Evolutionary conservation across 2,113 vertebrate genomes (phyloP).

Genomic region (Marcusenius ussheri): DNA sequence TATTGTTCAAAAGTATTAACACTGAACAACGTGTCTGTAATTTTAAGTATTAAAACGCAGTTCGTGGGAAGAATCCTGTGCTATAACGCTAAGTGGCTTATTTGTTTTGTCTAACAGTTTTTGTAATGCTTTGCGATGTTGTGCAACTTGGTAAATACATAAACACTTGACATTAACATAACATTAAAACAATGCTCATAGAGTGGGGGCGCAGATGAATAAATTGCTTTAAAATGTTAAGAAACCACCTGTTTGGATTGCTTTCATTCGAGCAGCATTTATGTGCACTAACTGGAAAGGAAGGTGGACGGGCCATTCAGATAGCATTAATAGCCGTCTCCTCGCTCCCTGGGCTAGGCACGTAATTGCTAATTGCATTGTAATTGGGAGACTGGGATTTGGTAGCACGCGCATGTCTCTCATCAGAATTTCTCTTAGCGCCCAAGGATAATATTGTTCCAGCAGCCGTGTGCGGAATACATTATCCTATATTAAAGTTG

Average conservation of each 20-base stretch:
- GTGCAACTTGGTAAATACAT: constrained; percentile 23
- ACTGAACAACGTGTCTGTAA: not conserved
- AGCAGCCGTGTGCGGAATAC: constrained; percentile 82
- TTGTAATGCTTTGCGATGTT: constrained; percentile 15
- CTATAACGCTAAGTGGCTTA: not conserved
- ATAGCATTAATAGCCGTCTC: constrained; percentile 49
- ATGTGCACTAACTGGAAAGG: constrained; percentile 41
- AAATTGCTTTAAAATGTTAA: constrained; percentile 21
- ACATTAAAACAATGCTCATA: constrained; percentile 20
- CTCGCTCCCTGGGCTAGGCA: constrained; percentile 47
- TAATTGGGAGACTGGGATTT: constrained; percentile 64
- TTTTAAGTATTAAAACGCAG: not conserved
- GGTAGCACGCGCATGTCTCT: constrained; percentile 63
- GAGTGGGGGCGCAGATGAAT: constrained; percentile 17
- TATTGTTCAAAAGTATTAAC: not conserved
- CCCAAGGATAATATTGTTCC: constrained; percentile 71
- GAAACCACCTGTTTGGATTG: constrained; percentile 22
- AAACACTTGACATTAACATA: constrained; percentile 22
- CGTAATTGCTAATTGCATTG: constrained; percentile 51
- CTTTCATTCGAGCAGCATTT: constrained; percentile 31
- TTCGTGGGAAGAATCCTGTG: not conserved
- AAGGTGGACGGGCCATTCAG: constrained; percentile 48
- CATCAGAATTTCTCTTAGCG: constrained; percentile 49
- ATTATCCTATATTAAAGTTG: constrained; percentile 66
- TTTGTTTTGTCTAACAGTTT: constrained; percentile 20